A percentile compares a stretch with the other conserved stretches of the same genome.
phyloP scores from a whole-genome alignment of 2,797 vertebrate genomes.

The Triplophysa yarkandensis region DNA sequence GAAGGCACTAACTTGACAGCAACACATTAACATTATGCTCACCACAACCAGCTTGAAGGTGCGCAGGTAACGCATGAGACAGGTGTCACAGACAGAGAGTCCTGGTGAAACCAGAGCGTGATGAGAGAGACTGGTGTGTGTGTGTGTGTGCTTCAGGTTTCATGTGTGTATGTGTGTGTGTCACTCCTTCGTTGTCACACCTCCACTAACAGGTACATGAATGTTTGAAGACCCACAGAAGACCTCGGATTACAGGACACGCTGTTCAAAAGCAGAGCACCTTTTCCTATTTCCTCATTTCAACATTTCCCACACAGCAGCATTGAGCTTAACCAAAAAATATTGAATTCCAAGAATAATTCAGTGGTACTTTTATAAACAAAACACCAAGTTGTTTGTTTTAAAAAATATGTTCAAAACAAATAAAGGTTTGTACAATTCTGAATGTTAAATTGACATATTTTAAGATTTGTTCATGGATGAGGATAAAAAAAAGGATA shows the following conservation, averaged over 20 bases:
- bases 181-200: conserved; percentile 55
- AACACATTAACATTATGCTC: neutral
- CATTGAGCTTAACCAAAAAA: too few species aligned
- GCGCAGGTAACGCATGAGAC: neutral
- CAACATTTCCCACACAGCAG: neutral
- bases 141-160: conserved; percentile 59
- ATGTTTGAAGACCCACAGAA: conserved; percentile 67
- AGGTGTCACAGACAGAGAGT: conserved; percentile 12
- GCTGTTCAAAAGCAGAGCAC: neutral
- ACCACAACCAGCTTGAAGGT: conserved; percentile 26
- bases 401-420: too few species aligned
- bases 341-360: too few species aligned
- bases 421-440: too few species aligned
- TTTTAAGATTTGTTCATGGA: too few species aligned
- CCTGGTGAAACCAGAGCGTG: conserved; percentile 26
- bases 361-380: too few species aligned
- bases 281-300: neutral
- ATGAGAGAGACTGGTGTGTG: conserved; percentile 11
- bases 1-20: neutral
- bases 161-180: conserved; percentile 45
- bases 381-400: neutral
- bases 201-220: conserved; percentile 61
- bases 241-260: conserved; percentile 56
- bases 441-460: too few species aligned
- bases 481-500: too few species aligned